Evolutionary conservation across 2,888 invertebrate species (phyloP).

Genomic region (Zelleria hepariella): DNA sequence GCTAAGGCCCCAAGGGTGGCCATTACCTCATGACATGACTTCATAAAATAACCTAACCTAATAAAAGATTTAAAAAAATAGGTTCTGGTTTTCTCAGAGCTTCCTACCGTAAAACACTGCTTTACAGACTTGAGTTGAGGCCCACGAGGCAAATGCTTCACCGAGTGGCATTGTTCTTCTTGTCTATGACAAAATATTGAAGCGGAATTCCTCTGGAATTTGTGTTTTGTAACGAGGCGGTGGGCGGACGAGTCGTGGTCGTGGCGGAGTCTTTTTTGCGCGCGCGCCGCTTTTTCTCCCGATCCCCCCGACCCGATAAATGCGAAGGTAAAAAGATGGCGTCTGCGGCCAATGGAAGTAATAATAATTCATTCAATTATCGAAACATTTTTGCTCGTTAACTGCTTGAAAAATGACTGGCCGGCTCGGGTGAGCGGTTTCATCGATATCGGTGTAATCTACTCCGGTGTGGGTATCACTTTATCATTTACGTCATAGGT

Average conservation of each 20-base stretch:
- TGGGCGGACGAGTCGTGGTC: neutral
- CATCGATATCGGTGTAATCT: neutral
- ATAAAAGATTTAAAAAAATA: too few relatives aligned
- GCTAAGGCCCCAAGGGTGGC: too few relatives aligned
- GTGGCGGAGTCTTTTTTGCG: neutral
- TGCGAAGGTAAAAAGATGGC: neutral
- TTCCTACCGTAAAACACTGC: too few relatives aligned
- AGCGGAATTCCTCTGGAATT: neutral
- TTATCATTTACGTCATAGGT: neutral
- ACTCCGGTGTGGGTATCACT: neutral
- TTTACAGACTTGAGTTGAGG: too few relatives aligned
- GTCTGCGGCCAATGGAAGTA: neutral
- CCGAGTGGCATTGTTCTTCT: too few relatives aligned
- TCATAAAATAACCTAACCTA: too few relatives aligned
- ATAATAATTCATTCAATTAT: conserved; percentile 2
- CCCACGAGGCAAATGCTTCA: too few relatives aligned
- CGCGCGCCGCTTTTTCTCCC: neutral
- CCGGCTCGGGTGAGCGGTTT: neutral
- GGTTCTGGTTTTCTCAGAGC: too few relatives aligned
- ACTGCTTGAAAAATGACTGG: neutral
- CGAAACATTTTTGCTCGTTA: conserved; percentile 3
- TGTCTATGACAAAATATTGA: too few relatives aligned
- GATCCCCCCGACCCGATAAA: neutral
- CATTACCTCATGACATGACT: too few relatives aligned
- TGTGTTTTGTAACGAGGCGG: neutral